phyloP scores from a whole-genome alignment of 1,140 invertebrate genomes.

The Anthonomus grandis region DNA sequence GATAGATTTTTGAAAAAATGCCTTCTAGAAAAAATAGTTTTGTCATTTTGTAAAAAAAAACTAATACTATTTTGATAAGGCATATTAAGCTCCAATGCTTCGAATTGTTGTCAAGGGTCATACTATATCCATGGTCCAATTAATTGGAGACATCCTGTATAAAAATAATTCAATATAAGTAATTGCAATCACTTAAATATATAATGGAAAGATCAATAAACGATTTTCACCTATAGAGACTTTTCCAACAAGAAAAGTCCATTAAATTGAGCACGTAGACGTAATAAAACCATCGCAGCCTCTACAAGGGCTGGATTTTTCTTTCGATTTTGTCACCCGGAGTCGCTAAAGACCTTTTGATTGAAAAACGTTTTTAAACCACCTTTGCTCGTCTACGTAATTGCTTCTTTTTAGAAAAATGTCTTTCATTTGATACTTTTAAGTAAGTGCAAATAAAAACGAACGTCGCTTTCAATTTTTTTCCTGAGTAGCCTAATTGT shows the following conservation, averaged over 20 bases:
- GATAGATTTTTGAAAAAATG: too few species aligned
- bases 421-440: conserved; percentile 34
- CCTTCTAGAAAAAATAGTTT: too few species aligned
- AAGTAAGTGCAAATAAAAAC: conserved; percentile 33
- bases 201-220: conserved; percentile 40
- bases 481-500: conserved; percentile 27
- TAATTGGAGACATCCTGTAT: too few species aligned
- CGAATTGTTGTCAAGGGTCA: too few species aligned
- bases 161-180: too few species aligned
- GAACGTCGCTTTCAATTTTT: conserved; percentile 25
- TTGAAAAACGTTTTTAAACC: conserved; percentile 41
- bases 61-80: too few species aligned
- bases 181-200: conserved; percentile 23
- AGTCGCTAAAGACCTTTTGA: conserved; percentile 43
- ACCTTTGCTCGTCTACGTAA: conserved; percentile 38
- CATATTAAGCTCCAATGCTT: too few species aligned
- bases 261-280: conserved; percentile 44
- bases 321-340: conserved; percentile 38
- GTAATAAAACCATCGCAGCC: conserved; percentile 42
- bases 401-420: conserved; percentile 36
- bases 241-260: conserved; percentile 44
- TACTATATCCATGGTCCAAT: too few species aligned
- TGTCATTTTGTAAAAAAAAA: too few species aligned
- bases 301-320: conserved; percentile 28
- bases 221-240: conserved; percentile 41